Percentiles rank a stretch among this genome's conserved stretches.
phyloP scores from a whole-genome alignment of 35 echinoderm and acorn worm genomes.

The Anneissia japonica region DNA sequence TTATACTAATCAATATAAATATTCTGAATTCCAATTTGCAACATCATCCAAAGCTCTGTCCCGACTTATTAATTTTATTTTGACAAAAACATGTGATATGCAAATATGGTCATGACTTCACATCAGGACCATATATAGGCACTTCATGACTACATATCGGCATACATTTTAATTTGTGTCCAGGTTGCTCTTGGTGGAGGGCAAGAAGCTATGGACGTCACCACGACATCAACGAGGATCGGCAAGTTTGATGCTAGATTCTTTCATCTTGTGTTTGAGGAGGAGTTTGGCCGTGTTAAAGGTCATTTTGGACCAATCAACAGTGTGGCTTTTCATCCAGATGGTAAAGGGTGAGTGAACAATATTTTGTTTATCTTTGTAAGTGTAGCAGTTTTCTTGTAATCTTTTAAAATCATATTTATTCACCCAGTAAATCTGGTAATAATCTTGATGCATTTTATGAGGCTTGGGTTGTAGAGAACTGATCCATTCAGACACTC shows the following conservation, averaged over 20 bases:
- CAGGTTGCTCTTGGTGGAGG: conserved; percentile 86
- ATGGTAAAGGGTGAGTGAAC: conserved; percentile 68
- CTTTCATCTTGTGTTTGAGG: conserved; percentile 92
- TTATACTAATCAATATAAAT: no score
- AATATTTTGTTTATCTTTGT: background rate
- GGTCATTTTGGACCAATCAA: conserved; percentile 99
- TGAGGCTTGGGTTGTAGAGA: background rate
- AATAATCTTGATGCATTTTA: background rate
- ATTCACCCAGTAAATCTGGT: background rate
- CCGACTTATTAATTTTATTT: no score
- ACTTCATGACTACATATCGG: no score
- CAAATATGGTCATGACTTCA: no score
- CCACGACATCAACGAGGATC: conserved; percentile 82
- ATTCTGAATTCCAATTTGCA: no score
- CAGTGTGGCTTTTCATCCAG: conserved; percentile 84
- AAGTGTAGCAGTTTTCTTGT: background rate
- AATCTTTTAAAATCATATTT: background rate
- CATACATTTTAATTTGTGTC: no score
- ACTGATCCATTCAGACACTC: background rate
- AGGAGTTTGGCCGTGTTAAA: conserved; percentile 95
- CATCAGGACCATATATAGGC: no score
- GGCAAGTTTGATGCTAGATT: conserved; percentile 96
- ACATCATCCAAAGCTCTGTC: no score
- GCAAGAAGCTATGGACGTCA: conserved; percentile 98
- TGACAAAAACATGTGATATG: no score